Percentiles rank a stretch among this genome's conserved stretches.
phyloP scores from a whole-genome alignment of 2,797 vertebrate genomes.

The Brotula barbata region DNA sequence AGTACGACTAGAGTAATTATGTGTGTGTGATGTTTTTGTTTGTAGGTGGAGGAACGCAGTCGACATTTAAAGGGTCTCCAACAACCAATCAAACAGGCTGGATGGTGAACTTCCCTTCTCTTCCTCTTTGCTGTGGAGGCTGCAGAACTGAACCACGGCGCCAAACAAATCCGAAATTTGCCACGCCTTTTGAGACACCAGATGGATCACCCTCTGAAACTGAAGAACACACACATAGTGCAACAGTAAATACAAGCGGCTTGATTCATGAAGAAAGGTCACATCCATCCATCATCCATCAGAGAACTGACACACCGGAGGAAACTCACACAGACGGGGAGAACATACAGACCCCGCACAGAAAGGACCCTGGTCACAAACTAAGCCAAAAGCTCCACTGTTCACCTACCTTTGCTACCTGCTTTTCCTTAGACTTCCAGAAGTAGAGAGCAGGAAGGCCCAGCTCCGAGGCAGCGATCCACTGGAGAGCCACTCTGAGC shows the following conservation, averaged over 20 bases:
- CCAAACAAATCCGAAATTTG: conserved; percentile 91
- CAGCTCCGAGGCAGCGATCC: conserved; percentile 96
- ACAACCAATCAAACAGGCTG: conserved; percentile 95
- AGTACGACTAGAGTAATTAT: conserved; percentile 12
- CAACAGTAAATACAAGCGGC: too few species aligned
- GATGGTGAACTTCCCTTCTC: conserved; percentile 67
- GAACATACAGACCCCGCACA: too few species aligned
- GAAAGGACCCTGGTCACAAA: too few species aligned
- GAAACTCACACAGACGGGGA: too few species aligned
- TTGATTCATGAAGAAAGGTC: too few species aligned
- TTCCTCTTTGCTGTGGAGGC: conserved; percentile 78
- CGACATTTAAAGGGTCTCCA: conserved; percentile 82
- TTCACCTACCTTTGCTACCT: conserved; percentile 86
- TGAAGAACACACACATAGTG: conserved; percentile 54
- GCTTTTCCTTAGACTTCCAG: conserved; percentile 89
- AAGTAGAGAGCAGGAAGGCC: conserved; percentile 91
- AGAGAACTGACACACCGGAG: too few species aligned
- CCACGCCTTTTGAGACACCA: conserved; percentile 90
- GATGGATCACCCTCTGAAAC: conserved; percentile 91
- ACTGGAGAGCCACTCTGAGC: conserved; percentile 89
- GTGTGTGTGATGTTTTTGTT: conserved; percentile 28
- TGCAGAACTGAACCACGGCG: conserved; percentile 89
- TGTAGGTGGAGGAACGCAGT: conserved; percentile 6
- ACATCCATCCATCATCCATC: too few species aligned
- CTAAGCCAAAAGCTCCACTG: too few species aligned